Conservation (phyloP, 1,140 invertebrate genomes). For the Drosophila ambigua region DNA sequence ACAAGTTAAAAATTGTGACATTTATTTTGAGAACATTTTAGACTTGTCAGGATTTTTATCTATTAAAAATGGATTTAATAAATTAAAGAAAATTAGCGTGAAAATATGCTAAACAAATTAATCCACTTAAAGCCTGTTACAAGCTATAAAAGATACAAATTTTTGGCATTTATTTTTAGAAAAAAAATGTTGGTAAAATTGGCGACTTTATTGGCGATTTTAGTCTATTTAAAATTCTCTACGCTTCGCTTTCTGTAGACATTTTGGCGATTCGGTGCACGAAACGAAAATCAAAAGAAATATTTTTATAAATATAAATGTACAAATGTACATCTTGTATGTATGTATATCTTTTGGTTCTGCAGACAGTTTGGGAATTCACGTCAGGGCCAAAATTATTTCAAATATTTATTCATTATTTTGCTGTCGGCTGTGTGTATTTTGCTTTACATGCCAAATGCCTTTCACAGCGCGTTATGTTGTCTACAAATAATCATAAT, state of each 20-base stretch:
- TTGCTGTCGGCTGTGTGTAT: conserved; percentile 22
- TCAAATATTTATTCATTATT: conserved; percentile 67
- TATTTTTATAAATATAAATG: conserved; percentile 43
- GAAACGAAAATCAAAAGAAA: conserved; percentile 18
- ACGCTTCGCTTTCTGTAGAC: conserved; percentile 43
- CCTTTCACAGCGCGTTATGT: conserved; percentile 33
- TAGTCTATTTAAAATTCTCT: conserved; percentile 17
- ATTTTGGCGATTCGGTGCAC: conserved; percentile 55
- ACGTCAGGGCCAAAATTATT: conserved; percentile 72
- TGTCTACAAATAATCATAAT: conserved; percentile 54
- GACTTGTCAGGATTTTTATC: no score
- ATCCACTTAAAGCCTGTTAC: no score
- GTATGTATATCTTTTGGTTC: conserved; percentile 25
- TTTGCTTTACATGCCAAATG: conserved; percentile 61
- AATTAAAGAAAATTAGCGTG: no score
- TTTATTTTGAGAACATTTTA: no score
- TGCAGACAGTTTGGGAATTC: conserved; percentile 78
- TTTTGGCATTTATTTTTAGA: no score
- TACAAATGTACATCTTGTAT: conserved; percentile 27
- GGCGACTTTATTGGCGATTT: conserved; percentile 22
- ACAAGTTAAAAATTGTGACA: no score
- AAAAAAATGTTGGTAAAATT: neutral
- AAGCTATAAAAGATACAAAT: no score
- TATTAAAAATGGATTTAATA: no score
- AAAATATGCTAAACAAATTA: no score